Conservation (phyloP, 2,113 vertebrate species). For the Caranx melampygus region DNA sequence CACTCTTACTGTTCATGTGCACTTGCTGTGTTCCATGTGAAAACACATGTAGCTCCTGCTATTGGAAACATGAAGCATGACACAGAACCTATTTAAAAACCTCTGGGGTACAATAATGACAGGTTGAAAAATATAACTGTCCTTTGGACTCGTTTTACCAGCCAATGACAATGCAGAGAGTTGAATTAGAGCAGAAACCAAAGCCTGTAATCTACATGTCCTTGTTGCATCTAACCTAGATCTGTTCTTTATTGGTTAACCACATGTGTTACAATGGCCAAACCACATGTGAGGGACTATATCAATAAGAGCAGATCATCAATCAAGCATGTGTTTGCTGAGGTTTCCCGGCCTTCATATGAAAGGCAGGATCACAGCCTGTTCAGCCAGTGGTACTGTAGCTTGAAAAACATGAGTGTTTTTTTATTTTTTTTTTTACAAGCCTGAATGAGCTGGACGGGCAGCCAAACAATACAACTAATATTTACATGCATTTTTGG, state of each 20-base stretch:
- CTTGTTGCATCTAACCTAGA: slow-evolving; percentile 57
- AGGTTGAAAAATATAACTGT: slow-evolving; percentile 64
- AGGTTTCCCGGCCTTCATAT: slow-evolving; percentile 70
- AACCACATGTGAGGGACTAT: slow-evolving; percentile 80
- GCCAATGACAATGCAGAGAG: slow-evolving; percentile 72
- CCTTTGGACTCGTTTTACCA: slow-evolving; percentile 50
- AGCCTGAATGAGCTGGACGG: slow-evolving; percentile 24
- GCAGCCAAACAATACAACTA: slow-evolving; percentile 36
- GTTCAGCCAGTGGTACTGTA: slow-evolving; percentile 8
- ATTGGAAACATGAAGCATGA: slow-evolving; percentile 49
- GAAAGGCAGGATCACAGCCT: slow-evolving; percentile 48
- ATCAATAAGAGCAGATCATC: slow-evolving; percentile 76
- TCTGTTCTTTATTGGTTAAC: slow-evolving; percentile 76
- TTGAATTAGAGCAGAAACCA: slow-evolving; percentile 68
- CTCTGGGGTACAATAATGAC: slow-evolving; percentile 72
- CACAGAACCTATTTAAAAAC: slow-evolving; percentile 61
- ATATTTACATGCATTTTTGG: slow-evolving; percentile 16
- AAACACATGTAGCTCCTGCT: slow-evolving; percentile 37
- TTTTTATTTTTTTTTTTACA: neutral
- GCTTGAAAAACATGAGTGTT: slow-evolving; percentile 58
- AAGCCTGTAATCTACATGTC: slow-evolving; percentile 69
- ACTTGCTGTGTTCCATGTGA: slow-evolving; percentile 20
- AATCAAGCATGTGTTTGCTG: slow-evolving; percentile 77
- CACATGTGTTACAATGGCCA: slow-evolving; percentile 78
- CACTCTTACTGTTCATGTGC: neutral